These are phyloP conservation scores for Corbicula japonica DNA, from an alignment of 2,888 invertebrate genomes.

Conservation along the genomic window DNA sequence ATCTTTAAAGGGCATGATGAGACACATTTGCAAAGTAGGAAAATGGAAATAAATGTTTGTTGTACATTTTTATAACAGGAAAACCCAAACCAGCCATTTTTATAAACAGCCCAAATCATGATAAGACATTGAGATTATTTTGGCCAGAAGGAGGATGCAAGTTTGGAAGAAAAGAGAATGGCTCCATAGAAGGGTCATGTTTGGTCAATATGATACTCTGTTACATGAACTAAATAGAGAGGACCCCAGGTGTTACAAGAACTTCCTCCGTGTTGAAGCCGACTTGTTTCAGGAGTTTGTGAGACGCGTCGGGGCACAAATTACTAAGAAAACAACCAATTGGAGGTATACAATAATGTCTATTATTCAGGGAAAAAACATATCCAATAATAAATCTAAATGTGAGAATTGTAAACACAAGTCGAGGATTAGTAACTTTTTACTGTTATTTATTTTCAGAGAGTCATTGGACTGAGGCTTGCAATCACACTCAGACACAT, in stretches of 20 bases:
- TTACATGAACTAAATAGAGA: conserved; percentile 13
- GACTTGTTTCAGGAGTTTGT: conserved; percentile 23
- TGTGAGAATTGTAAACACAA: conserved; percentile 37
- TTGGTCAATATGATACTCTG: conserved; percentile 15
- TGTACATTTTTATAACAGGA: too few relatives aligned
- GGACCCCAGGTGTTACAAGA: background rate
- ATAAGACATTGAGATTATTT: too few relatives aligned
- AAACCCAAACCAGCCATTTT: too few relatives aligned
- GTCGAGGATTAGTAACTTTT: conserved; percentile 23
- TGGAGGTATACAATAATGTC: conserved; percentile 25
- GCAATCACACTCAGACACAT: conserved; percentile 40
- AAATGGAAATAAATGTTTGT: too few relatives aligned
- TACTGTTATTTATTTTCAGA: conserved; percentile 29
- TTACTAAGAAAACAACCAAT: conserved; percentile 5
- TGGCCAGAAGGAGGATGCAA: conserved; percentile 19
- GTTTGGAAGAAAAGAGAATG: conserved; percentile 23
- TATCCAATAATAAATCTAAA: conserved; percentile 40
- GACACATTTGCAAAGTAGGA: too few relatives aligned
- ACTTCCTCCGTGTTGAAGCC: background rate
- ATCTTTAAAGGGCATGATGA: too few relatives aligned
- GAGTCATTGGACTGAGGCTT: conserved; percentile 38
- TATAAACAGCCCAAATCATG: too few relatives aligned
- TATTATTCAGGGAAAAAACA: conserved; percentile 35
- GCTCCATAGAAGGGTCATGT: conserved; percentile 21
- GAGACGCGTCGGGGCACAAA: conserved; percentile 20